Evolutionary conservation across 2,113 vertebrate species (phyloP).

Genomic region (Formicarius rufipectus): DNA sequence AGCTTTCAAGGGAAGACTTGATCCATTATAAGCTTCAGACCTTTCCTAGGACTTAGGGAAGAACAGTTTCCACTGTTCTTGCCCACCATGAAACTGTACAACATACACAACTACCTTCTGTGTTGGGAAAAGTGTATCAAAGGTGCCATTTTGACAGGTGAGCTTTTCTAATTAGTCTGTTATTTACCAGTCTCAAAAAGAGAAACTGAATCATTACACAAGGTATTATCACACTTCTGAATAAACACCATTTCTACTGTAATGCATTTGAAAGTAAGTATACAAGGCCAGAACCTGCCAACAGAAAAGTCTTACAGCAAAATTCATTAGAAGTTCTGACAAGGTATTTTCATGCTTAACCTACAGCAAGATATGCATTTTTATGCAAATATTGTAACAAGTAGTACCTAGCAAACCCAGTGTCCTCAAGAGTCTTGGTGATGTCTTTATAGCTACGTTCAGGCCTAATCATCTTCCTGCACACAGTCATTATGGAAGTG

Average conservation of each 20-base stretch:
- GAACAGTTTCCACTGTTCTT: neutral
- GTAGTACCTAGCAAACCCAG: neutral
- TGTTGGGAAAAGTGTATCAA: too few species aligned
- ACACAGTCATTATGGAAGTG: neutral
- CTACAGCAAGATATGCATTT: neutral
- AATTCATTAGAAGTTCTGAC: neutral
- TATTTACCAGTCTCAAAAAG: neutral
- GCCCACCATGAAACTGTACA: neutral
- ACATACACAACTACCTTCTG: too few species aligned
- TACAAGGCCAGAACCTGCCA: neutral
- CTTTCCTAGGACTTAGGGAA: neutral
- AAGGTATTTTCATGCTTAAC: neutral
- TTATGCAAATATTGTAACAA: neutral
- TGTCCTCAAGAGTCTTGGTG: neutral
- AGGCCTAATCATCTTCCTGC: constrained; percentile 5
- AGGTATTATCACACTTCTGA: neutral
- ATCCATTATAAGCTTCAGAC: neutral
- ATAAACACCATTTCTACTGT: neutral
- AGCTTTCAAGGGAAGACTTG: neutral
- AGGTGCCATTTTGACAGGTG: neutral
- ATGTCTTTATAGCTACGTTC: neutral
- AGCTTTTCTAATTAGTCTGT: neutral
- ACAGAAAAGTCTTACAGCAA: neutral
- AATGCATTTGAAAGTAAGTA: neutral
- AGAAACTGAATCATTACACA: neutral